Conservation (phyloP, 2,888 invertebrate species). For the Colletes collaris region DNA sequence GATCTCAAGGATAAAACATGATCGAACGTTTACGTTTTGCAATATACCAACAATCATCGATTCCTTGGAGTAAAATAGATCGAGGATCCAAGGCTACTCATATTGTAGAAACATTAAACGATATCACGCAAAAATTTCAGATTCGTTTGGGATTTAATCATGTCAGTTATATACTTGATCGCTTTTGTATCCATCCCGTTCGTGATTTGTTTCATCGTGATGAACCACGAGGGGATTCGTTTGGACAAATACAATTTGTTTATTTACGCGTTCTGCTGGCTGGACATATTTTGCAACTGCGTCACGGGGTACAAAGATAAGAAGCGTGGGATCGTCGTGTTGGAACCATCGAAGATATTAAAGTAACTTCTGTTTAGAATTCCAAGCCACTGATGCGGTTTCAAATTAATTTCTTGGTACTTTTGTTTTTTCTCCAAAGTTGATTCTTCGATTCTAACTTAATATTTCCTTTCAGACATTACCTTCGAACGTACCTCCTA, state of each 20-base stretch:
- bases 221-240: constrained; percentile 70
- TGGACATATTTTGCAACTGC: constrained; percentile 74
- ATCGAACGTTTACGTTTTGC: too few species aligned
- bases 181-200: constrained; percentile 77
- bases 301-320: constrained; percentile 73
- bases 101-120: too few species aligned
- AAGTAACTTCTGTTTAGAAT: constrained; percentile 60
- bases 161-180: constrained; percentile 73
- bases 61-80: too few species aligned
- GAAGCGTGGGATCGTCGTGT: constrained; percentile 58
- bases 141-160: constrained; percentile 76
- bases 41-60: too few species aligned
- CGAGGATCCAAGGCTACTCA: too few species aligned
- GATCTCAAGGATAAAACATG: too few species aligned
- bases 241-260: constrained; percentile 71
- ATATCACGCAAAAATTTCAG: constrained; percentile 56
- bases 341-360: constrained; percentile 70
- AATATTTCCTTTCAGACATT: constrained; percentile 42
- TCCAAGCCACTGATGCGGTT: not conserved
- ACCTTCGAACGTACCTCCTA: constrained; percentile 70
- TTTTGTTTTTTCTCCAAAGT: not conserved
- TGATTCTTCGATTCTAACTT: not conserved
- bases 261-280: constrained; percentile 76
- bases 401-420: too few species aligned
- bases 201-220: constrained; percentile 72